Base-by-base conservation (phyloP, 37 sponge, comb jelly and placozoan species). In the Ianthella basta region DNA sequence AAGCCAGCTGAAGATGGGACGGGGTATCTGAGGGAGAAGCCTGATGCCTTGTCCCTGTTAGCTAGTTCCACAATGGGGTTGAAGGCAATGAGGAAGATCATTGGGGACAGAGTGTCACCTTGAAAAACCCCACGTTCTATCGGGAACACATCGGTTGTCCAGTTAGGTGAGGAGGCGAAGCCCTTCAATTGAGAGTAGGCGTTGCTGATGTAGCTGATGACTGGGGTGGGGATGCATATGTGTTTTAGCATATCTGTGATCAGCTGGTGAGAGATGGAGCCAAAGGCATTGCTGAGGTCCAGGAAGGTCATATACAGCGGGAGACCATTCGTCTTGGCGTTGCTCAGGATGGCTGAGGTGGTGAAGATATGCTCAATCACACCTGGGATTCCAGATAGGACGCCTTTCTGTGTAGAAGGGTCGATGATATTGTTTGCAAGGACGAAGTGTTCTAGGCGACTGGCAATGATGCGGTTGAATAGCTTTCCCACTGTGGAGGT, bases 261-360 rank as follows among this genome's bases (percentile, higher is more conserved):
- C 16, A 81, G 36, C 6, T 55, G 8, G 53, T 88, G 83, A 30
- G 83, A 34, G 8, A 88, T 38, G 18, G 83, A 82, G 0, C 88
- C 83, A 88, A 88, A 88, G 8, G 88, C 88, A 82, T 88, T 88
- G 4, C 36, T 38, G 15, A 88, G 79, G 37, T 88, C 88, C 0
- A 82, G 12, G 44, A 88, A 88, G 57, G 79, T 77, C 33, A 88
- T 40, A 21, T 54, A 27, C 4, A 88, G 83, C 2, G 78, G 77
- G 18, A 82, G 68, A 15, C 53, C 35, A 37, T 82, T 54, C 24
- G 82, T 55, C 21, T 61, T 57, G 18, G 88, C 88, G 41, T 88
- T 82, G 14, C n/a, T 10, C 35, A 87, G 0, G 57, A 88, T 82
- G 20, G 88, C 36, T 39, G 38, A 59, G 50, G 38, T 41, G 27